A percentile compares a stretch with the other conserved stretches of the same genome.
Conservation (phyloP, 2,888 invertebrate genomes). For the Drepanosiphum platanoidis region DNA sequence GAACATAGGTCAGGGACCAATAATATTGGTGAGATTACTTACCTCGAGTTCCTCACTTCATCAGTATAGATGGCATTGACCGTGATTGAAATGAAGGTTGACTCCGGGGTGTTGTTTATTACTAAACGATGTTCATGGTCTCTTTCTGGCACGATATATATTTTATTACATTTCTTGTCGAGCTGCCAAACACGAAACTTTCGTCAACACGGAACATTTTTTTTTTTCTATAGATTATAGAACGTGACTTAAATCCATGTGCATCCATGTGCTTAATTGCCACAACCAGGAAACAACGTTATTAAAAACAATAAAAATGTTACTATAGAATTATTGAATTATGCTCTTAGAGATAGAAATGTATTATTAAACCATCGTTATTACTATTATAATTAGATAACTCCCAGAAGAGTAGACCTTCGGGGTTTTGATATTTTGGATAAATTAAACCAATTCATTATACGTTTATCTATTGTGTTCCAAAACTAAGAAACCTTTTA, state of each 20-base stretch:
- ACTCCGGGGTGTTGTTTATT: conserved; percentile 30
- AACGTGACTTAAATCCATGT: conserved; percentile 4
- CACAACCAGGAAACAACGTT: conserved; percentile 5
- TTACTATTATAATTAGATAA: no score
- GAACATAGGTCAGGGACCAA: neutral
- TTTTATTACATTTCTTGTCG: conserved; percentile 42
- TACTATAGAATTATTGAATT: no score
- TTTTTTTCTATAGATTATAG: no score
- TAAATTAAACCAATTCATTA: neutral
- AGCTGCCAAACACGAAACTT: conserved; percentile 45
- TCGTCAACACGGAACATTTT: conserved; percentile 15
- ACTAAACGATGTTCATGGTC: conserved; percentile 40
- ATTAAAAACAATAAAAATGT: conserved; percentile 2
- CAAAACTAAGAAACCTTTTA: no score
- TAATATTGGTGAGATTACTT: neutral
- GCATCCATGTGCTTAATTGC: conserved; percentile 12
- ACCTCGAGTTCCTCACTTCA: neutral
- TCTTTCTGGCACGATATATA: conserved; percentile 19
- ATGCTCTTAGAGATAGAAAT: no score
- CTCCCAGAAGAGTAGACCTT: neutral
- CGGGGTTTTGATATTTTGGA: neutral
- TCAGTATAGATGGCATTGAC: conserved; percentile 31
- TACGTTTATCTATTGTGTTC: neutral
- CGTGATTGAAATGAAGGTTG: conserved; percentile 41
- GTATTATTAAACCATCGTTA: no score